Percentiles rank a stretch among this genome's conserved stretches.
These are phyloP conservation scores for Galeopsomyia nigrocyanea DNA, from an alignment of 2,888 invertebrate species.

Conservation along the genomic window DNA sequence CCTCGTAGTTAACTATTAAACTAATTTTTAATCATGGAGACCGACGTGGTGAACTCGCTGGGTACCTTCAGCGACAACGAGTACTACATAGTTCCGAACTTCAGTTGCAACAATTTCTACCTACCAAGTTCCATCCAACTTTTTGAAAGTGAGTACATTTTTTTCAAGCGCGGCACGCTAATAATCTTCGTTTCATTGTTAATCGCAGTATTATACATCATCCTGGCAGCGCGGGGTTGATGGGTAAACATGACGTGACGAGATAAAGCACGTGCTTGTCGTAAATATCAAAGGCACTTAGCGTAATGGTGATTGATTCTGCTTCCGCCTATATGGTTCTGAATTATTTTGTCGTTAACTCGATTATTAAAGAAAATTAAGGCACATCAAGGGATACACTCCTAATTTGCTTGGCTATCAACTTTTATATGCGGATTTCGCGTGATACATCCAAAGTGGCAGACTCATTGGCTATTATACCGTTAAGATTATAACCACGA, in stretches of 20 bases:
- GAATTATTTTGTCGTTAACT: slow-evolving; percentile 18
- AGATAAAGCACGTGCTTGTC: not conserved
- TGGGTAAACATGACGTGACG: not conserved
- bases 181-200: too few relatives aligned
- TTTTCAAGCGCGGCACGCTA: not conserved
- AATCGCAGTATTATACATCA: too few relatives aligned
- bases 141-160: slow-evolving; percentile 61
- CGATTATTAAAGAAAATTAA: slow-evolving; percentile 12
- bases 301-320: too few relatives aligned
- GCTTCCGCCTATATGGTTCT: not conserved
- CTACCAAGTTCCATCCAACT: slow-evolving; percentile 61
- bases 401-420: not conserved
- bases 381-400: not conserved
- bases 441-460: slow-evolving; percentile 2
- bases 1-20: too few relatives aligned
- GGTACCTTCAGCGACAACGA: slow-evolving; percentile 47
- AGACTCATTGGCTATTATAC: slow-evolving; percentile 11
- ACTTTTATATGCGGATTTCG: slow-evolving; percentile 9
- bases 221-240: not conserved
- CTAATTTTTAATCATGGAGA: not conserved
- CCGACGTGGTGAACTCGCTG: not conserved
- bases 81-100: slow-evolving; percentile 53
- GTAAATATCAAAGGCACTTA: too few relatives aligned
- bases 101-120: slow-evolving; percentile 57
- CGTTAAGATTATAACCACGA: not conserved